Percentiles rank a stretch among this genome's conserved stretches.
Conservation (phyloP, 2,113 vertebrate genomes). For the Plecturocebus donacophilus region DNA sequence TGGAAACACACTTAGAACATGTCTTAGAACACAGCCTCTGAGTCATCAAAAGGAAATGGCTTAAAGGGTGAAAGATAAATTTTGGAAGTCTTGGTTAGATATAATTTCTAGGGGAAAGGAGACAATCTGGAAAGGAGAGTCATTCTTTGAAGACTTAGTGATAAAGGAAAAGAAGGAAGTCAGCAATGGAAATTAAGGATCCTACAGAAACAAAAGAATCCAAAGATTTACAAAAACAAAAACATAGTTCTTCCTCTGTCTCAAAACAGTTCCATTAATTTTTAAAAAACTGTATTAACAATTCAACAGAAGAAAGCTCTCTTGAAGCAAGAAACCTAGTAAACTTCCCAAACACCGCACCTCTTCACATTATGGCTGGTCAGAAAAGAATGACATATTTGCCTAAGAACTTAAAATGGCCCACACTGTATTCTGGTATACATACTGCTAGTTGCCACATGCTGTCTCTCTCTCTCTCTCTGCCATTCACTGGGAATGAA, state of each 20-base stretch:
- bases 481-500: background rate
- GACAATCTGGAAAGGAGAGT: background rate
- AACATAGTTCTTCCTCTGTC: background rate
- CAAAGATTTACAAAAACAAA: background rate
- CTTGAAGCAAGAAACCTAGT: background rate
- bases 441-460: too few species aligned
- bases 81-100: background rate
- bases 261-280: background rate
- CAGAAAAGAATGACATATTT: background rate
- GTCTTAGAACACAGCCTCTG: background rate
- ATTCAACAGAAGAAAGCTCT: background rate
- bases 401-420: too few species aligned
- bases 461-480: too few species aligned
- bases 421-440: too few species aligned
- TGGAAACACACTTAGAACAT: background rate
- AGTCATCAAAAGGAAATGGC: background rate
- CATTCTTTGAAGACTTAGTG: background rate
- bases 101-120: background rate
- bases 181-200: background rate
- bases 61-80: background rate
- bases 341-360: background rate
- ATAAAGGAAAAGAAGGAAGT: background rate
- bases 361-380: background rate
- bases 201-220: background rate
- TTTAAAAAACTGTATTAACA: background rate